These are phyloP conservation scores for Nyctibius bracteatus DNA, from an alignment of 2,113 vertebrate species.

Conservation along the genomic window DNA sequence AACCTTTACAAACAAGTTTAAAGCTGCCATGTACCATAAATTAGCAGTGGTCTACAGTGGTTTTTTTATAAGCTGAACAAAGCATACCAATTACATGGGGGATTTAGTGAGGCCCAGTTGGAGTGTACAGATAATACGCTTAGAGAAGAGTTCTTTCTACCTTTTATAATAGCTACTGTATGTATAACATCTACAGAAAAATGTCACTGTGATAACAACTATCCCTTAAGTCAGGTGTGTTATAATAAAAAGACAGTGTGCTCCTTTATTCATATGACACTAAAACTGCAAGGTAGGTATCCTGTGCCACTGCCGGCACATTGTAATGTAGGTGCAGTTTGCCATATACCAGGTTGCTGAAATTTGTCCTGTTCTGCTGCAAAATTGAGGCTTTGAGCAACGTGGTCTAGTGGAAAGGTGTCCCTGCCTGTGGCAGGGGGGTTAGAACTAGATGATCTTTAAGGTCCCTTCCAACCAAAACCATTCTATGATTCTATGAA, in stretches of 20 bases:
- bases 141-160: neutral
- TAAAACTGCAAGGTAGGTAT: neutral
- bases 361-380: neutral
- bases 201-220: neutral
- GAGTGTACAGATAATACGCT: neutral
- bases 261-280: neutral
- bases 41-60: neutral
- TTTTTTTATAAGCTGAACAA: neutral
- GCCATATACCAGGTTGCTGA: neutral
- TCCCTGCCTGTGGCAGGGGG: too few relatives aligned
- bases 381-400: too few relatives aligned
- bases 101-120: neutral
- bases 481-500: too few relatives aligned
- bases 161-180: neutral
- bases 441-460: too few relatives aligned
- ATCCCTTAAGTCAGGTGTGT: neutral
- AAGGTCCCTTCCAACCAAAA: too few relatives aligned
- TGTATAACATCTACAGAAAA: neutral
- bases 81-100: neutral
- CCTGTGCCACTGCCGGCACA: neutral
- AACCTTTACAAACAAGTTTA: conserved; percentile 23
- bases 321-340: neutral
- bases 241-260: neutral
- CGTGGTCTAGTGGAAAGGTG: too few relatives aligned
- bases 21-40: conserved; percentile 19